Evolutionary conservation across 1,140 invertebrate species (phyloP), one percentile per base, ranked within the genome.

Genomic region (Pseudachorutes palmiensis): DNA sequence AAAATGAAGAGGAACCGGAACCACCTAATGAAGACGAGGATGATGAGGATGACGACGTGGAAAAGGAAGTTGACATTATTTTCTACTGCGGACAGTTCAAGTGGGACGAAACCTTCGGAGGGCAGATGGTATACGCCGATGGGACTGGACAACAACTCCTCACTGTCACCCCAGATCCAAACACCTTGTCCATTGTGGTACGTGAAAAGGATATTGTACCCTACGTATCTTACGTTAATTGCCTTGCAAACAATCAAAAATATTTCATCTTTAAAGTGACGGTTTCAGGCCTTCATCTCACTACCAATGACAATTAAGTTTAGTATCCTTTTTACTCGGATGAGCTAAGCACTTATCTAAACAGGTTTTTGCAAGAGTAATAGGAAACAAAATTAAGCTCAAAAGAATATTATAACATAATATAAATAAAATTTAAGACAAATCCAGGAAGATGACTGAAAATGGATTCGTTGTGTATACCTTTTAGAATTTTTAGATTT

Each of bases 101-200:
- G 9, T 73, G 72, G 72, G 57, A 69, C 29, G 72, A 73, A 32
- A 22, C 61, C 1, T 69, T 62, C 32, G 72, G 72, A 24, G 72
- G 72, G 26, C 49, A 41, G 2, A 63, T 41, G 0, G 66, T 73
- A 31, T 73, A 73, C 32, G 49, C 58, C 0, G 69, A 65, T 1
- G 64, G 66, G 19, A 36, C 28, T 31, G 72, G 72, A 30, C 61
- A 71, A 31, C 69, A 73, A 31, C 49, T 68, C 9, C 26, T 61
- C 28, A 69, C 67, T 24, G 62, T 69, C 1, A 49, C 67, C 24
- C 67, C 67, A 3, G 57, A 65, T 31, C 63, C 30, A 31, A 69
- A 69, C 36, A 57, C 62, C 36, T 57, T 69, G 26, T 62, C 62
- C 14, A 26, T 69, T n/a, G 63, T 69, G 5, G 63, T 69, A 1